Evolutionary conservation across 2,888 invertebrate species (phyloP).

Genomic region (Drosophila anceps): DNA sequence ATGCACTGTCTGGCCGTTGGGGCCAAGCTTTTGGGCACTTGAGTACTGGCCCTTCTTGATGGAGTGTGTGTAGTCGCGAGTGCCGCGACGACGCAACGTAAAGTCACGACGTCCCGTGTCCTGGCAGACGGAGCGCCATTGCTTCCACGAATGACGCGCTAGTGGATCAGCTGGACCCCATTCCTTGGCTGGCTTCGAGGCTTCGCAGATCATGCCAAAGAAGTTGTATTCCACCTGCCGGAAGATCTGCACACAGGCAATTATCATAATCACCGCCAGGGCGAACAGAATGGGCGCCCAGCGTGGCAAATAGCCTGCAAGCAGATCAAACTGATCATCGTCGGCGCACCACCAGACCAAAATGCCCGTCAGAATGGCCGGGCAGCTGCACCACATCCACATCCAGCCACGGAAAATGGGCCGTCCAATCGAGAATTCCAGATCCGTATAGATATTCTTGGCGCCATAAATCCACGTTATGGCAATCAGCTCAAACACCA

Average conservation of each 20-base stretch:
- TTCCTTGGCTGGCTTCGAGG: slow-evolving; percentile 85
- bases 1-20: slow-evolving; percentile 59
- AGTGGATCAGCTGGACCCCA: slow-evolving; percentile 86
- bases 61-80: slow-evolving; percentile 85
- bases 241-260: slow-evolving; percentile 84
- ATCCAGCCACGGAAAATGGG: slow-evolving; percentile 85
- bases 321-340: slow-evolving; percentile 81
- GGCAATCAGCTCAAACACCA: slow-evolving; percentile 85
- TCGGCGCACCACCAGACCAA: slow-evolving; percentile 85
- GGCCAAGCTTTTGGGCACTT: slow-evolving; percentile 73
- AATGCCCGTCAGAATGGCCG: slow-evolving; percentile 83
- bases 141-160: slow-evolving; percentile 85
- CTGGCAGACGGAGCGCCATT: slow-evolving; percentile 85
- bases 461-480: slow-evolving; percentile 85
- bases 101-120: slow-evolving; percentile 85
- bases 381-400: slow-evolving; percentile 84
- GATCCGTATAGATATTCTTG: slow-evolving; percentile 85
- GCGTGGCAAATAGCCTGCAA: slow-evolving; percentile 82
- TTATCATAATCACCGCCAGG: slow-evolving; percentile 80
- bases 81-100: slow-evolving; percentile 84
- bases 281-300: slow-evolving; percentile 85
- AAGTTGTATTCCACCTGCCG: slow-evolving; percentile 86
- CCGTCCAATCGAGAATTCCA: slow-evolving; percentile 85
- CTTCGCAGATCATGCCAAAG: slow-evolving; percentile 85
- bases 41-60: slow-evolving; percentile 85